These are phyloP conservation scores for Andrena haemorrhoa DNA, from an alignment of 2,888 invertebrate genomes.

Conservation along the genomic window DNA sequence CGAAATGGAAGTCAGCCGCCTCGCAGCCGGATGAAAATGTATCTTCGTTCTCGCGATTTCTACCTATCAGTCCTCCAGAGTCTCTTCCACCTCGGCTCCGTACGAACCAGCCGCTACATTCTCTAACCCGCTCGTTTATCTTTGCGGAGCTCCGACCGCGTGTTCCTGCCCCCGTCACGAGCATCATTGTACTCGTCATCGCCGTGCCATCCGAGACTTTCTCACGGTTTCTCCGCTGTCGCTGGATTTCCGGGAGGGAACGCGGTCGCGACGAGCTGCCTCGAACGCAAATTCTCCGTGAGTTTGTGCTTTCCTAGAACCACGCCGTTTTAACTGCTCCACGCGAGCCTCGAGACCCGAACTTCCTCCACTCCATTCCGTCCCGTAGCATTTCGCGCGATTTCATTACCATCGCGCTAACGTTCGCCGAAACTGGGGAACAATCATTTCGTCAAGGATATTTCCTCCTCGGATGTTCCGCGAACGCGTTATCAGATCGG, in stretches of 20 bases:
- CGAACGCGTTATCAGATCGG: too few species aligned
- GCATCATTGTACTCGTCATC: conserved; percentile 53
- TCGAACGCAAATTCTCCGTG: not conserved
- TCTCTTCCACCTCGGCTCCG: not conserved
- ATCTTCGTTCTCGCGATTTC: conserved; percentile 12
- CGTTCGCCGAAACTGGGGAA: too few species aligned
- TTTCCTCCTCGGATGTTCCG: too few species aligned
- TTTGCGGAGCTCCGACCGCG: not conserved
- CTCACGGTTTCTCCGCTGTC: conserved; percentile 56
- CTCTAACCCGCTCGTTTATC: conserved; percentile 23
- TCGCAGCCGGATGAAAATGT: conserved; percentile 29
- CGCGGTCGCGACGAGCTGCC: not conserved
- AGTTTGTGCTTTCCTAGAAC: not conserved
- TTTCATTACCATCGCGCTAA: too few species aligned
- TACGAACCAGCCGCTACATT: too few species aligned
- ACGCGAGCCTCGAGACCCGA: too few species aligned
- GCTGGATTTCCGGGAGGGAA: conserved; percentile 11
- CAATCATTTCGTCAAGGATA: too few species aligned
- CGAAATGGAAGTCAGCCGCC: too few species aligned
- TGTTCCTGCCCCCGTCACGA: conserved; percentile 18
- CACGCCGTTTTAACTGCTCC: not conserved
- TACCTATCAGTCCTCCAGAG: not conserved
- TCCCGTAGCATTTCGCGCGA: too few species aligned
- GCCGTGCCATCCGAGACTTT: conserved; percentile 34
- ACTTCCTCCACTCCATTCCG: too few species aligned